Evolutionary conservation across 2,888 invertebrate species (phyloP), one percentile per base, ranked within the genome.

Genomic region (Leptodirus hochenwartii): DNA sequence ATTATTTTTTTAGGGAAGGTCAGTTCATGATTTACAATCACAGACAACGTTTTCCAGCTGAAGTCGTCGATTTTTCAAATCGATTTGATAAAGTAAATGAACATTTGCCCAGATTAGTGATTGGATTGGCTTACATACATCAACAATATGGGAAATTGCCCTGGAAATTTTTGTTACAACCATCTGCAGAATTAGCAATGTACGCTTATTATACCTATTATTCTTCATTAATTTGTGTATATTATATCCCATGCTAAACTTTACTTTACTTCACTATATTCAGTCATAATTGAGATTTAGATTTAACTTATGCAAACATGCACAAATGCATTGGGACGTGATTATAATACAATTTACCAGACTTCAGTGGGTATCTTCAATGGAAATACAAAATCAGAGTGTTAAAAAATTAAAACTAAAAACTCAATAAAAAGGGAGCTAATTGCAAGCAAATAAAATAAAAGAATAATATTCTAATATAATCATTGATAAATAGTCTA

Each of bases 21-120:
- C 65, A 73, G 28, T 53, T 80, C 47, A 48, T 81, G 43, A 62
- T 78, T 43, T 75, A 80, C 57, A 70, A 73, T 51, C 79, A 78
- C 49, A 59, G 66, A 34, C 61, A 55, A 35, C 49, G 57, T 49
- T 55, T 50, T 22, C 43, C 50, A 25, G 66, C 75, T 4, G 50
- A 57, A 30, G 55, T 69, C 24, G 58, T 69, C 33, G 66, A 73
- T 51, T 73, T 73, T 47, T 17, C 30, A 8, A 34, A 31, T 17
- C 15, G 22, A 13, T 34, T 31, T 20, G 31, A 34, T 4, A 36
- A 35, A 33, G 24, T 34, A 6, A 31, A 29, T 5, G 37, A 30
- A 10, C 25, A 34, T 3, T 23, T 38, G 5, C 38, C 38, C 22
- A 64, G 67, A 27, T 51, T 73, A 38, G 50, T 75, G 11, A 51